Percentiles rank a stretch among this genome's conserved stretches.
These are phyloP conservation scores for Malacoctenus gilli DNA, from an alignment of 2,797 vertebrate species.

Conservation along the genomic window DNA sequence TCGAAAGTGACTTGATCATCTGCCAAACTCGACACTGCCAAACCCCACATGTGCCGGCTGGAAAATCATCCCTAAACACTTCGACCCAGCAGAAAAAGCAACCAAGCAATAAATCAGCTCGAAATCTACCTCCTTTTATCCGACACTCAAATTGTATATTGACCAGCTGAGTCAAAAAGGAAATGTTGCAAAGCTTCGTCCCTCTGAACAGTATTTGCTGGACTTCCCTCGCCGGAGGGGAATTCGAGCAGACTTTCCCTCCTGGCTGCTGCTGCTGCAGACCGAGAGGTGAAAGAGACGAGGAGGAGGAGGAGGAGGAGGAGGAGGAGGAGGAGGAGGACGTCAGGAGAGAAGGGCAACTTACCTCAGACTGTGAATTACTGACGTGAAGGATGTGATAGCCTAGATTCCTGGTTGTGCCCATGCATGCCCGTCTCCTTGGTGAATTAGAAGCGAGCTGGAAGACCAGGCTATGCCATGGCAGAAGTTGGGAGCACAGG, in stretches of 20 bases:
- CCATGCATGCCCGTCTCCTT: conserved; percentile 80
- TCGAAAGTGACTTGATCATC: conserved; percentile 33
- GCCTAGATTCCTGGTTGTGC: conserved; percentile 77
- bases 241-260: conserved; percentile 42
- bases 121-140: conserved; percentile 49
- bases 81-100: conserved; percentile 26
- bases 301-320: conserved; percentile 33
- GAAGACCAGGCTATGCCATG: conserved; percentile 66
- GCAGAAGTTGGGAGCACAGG: conserved; percentile 70
- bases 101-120: conserved; percentile 37
- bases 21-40: too few species aligned
- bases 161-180: conserved; percentile 39
- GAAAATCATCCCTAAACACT: conserved; percentile 10
- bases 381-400: conserved; percentile 80
- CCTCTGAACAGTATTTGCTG: conserved; percentile 41
- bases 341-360: conserved; percentile 69
- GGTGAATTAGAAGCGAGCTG: conserved; percentile 74
- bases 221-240: conserved; percentile 54
- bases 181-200: conserved; percentile 51
- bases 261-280: conserved; percentile 29
- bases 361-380: conserved; percentile 87
- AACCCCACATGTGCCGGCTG: too few species aligned
- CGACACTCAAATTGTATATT: conserved; percentile 41
- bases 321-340: conserved; percentile 21
- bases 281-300: conserved; percentile 58